These are phyloP conservation scores for Calosoma granatense DNA, from an alignment of 1,140 invertebrate species.

Conservation along the genomic window DNA sequence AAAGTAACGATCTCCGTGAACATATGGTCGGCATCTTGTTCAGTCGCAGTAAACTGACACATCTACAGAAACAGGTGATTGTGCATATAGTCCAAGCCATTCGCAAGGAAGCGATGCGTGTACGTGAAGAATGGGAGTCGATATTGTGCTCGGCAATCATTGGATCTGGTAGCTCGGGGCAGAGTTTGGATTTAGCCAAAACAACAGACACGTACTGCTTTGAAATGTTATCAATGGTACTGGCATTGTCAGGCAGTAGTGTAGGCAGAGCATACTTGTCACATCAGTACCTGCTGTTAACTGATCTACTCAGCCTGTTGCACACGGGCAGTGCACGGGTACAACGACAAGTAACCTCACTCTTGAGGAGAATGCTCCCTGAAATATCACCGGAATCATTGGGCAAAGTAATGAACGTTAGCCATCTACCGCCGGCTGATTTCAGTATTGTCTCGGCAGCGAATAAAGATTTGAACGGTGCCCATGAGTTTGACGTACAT, in stretches of 20 bases:
- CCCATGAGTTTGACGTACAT: constrained; percentile 51
- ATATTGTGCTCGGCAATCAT: constrained; percentile 28
- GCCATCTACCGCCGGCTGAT: constrained; percentile 61
- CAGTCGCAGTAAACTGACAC: constrained; percentile 85
- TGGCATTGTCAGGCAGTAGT: constrained; percentile 86
- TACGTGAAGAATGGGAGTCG: constrained; percentile 83
- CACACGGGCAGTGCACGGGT: constrained; percentile 92
- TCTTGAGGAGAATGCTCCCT: constrained; percentile 72
- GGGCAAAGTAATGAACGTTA: constrained; percentile 55
- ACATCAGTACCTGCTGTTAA: constrained; percentile 73
- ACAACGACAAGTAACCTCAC: constrained; percentile 80
- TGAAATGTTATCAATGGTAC: constrained; percentile 91
- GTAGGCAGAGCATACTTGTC: constrained; percentile 85
- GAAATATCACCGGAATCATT: constrained; percentile 63
- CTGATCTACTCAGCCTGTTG: constrained; percentile 75
- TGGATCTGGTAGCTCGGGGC: constrained; percentile 21
- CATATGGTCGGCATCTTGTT: constrained; percentile 97
- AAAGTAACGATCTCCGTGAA: constrained; percentile 82
- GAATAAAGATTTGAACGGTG: constrained; percentile 38
- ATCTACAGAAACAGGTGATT: constrained; percentile 90
- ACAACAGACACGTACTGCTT: constrained; percentile 88
- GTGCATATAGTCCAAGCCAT: constrained; percentile 91
- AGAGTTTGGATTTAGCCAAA: constrained; percentile 38
- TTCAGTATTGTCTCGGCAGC: constrained; percentile 56
- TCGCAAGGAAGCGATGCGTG: constrained; percentile 69